Base-by-base conservation (phyloP, 2,888 invertebrate genomes). In the Salpingus planirostris region DNA sequence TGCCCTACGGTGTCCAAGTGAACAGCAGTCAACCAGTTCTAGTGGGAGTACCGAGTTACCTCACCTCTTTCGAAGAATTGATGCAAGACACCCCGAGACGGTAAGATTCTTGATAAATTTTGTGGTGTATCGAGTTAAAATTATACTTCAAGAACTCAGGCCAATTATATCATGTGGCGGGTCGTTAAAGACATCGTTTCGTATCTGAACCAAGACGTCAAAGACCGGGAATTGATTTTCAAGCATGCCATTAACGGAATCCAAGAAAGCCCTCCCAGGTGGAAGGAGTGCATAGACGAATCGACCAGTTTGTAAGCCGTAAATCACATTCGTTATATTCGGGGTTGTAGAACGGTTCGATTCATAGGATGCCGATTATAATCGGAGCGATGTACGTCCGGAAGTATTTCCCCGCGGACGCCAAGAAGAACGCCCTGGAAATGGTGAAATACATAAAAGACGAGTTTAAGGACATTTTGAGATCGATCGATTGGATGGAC, bases 161-260 rank as follows among this genome's bases (percentile, higher is more conserved):
- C 90, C 2, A 91, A 92, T 66, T 91, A 92, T 56, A 76, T 86
- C 50, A 76, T 89, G 75, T 91, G 91, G 89, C 74, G 90, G 26
- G 82, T 80, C 1, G 80, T 85, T 0, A 79, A 78, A 0, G 79
- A 81, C 5, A 78, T 84, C 0, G 73, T 84, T n/a, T 76, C 78
- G 4, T 89, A 84, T 59, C 66, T 91, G 39, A 79, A 77, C 0
- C 83, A 86, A 27, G 71, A 73, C 29, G 71, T 86, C 37, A 72
- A 87, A 2, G 75, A 80, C 25, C 67, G 85, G 0, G 83, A 86
- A 54, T 65, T 87, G 30, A 71, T 76, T 12, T 89, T 83, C 61
- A 78, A 78, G 29, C 81, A 83, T 1, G 78, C 76, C 0, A 65
- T 88, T 3, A 80, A 80, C 4, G 89, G 88, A 0, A 78, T 78